A percentile compares a stretch with the other conserved stretches of the same genome.
Conservation (phyloP, 2,113 vertebrate genomes). For the Cisticola juncidis region DNA sequence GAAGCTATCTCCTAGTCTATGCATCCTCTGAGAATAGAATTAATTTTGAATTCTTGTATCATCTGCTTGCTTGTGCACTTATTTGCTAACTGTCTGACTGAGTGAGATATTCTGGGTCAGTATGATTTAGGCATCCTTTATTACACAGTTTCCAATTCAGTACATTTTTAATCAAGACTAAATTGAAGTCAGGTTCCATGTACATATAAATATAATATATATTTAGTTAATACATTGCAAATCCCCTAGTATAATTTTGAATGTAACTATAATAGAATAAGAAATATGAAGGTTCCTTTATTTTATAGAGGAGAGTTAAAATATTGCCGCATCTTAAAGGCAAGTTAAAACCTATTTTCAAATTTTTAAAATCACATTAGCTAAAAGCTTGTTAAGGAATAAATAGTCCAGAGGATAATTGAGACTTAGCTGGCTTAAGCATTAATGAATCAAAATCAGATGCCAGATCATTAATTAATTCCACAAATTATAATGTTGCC, state of each 20-base stretch:
- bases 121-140: slow-evolving; percentile 64
- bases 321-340: slow-evolving; percentile 37
- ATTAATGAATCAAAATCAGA: slow-evolving; percentile 74
- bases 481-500: slow-evolving; percentile 69
- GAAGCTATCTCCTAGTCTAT: slow-evolving; percentile 30
- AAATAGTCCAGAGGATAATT: slow-evolving; percentile 70
- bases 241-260: slow-evolving; percentile 23
- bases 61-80: slow-evolving; percentile 61
- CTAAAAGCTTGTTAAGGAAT: slow-evolving; percentile 72
- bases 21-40: slow-evolving; percentile 67
- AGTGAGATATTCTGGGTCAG: slow-evolving; percentile 64
- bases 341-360: slow-evolving; percentile 60
- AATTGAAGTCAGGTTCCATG: slow-evolving; percentile 59
- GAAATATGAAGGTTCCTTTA: neutral
- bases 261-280: neutral
- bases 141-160: slow-evolving; percentile 64
- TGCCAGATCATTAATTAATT: slow-evolving; percentile 74
- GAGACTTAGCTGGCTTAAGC: slow-evolving; percentile 70
- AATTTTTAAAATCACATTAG: slow-evolving; percentile 68
- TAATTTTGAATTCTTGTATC: slow-evolving; percentile 68
- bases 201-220: slow-evolving; percentile 47
- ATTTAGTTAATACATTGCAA: slow-evolving; percentile 26
- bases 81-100: slow-evolving; percentile 64
- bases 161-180: slow-evolving; percentile 68
- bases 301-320: slow-evolving; percentile 25